Base-by-base conservation (phyloP, 1,140 invertebrate genomes). In the Dinothrombium tinctorium region DNA sequence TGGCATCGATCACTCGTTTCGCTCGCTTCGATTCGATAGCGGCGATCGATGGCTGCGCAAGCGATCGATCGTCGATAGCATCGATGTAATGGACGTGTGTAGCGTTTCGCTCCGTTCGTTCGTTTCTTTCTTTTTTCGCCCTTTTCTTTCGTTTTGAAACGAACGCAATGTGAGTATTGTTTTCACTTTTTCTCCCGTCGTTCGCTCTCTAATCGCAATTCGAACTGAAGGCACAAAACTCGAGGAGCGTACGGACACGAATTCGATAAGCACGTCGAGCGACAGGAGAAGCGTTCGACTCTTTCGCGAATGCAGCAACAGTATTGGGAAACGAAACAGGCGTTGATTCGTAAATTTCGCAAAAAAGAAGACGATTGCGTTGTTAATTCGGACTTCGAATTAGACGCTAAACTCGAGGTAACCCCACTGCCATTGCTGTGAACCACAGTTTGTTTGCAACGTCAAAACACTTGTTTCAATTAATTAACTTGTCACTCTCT, bases 281-380 rank as follows among this genome's bases (percentile, higher is more conserved):
- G 38, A 36, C 12, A 36, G 5, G 33, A 36, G 5, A 36, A 22
- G 23, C 4, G 24, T 2, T 70, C 69, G 24, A 61, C 71, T 0
- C 59, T 78, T 2, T 65, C 67, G 19, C 78, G 79, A 56, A 77
- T 92, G 71, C 83, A 94, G 56, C 81, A 90, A 57, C 83, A 92
- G 47, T 96, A 84, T 60, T 99, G 89, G 89, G 77, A 94, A 23
- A 94, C 90, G 3, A 96, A 95, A 56, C 89, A 95, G 62, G 74
- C 79, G 35, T 73, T 98, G 21, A 73, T 87, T 40, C 68, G 79
- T 50, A 95, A 90, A 64, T 63, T 99, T 14, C 87, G 89, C 5
- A 83, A 86, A 53, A 95, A 95, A 63, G 89, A 98, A 63, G 92
- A 99, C 58, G 86, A 92, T 46, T 86, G 82, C 65, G 75, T 96